Base-by-base conservation (phyloP, 2,888 invertebrate genomes). In the Sinopyrophorus schimmeli region DNA sequence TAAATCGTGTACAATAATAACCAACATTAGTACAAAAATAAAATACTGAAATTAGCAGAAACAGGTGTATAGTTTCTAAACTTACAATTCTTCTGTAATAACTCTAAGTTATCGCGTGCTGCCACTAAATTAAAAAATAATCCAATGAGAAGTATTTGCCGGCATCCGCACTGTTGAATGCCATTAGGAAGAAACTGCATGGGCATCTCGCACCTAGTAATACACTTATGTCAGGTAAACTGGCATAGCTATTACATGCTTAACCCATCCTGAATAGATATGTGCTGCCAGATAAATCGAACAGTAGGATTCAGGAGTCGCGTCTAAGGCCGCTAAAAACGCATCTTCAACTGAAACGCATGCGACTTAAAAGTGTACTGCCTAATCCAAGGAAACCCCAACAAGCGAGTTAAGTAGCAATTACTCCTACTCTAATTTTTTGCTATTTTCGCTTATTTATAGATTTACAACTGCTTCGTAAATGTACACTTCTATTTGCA, bases 381-480 rank as follows among this genome's bases (percentile, higher is more conserved):
- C 18, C 39, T 23, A 51, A 46, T 46, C 30, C 39, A 35, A 41
- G 46, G 41, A 46, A 51, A 41, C 51, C 51, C 51, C 47, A 50
- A 43, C 37, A 47, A 23, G 35, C 30, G 32, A 51, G 35, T 39
- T 43, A 49, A 46, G 51, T 47, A 41, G 41, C 37, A 51, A 47
- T 47, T 41, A 46, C 51, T 40, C 51, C 51, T 51, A 51, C 51
- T 51, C 46, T 37, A 40, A 38, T 41, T 51, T 50, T 50, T 51
- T 47, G 35, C 35, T 31, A 40, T 41, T 31, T 41, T 16, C n/a
- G 23, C 47, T 54, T 60, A 60, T 58, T 55, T 57, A 50, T 60
- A 60, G 58, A 54, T 53, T 47, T 38, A 47, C 27, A 30, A 26
- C 41, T 30, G 34, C 34, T 40, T 37, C 28, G 41, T 47, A 47